Evolutionary conservation across 1,140 invertebrate species (phyloP), one percentile per base, ranked within the genome.

Genomic region (Acromyrmex charruanus): DNA sequence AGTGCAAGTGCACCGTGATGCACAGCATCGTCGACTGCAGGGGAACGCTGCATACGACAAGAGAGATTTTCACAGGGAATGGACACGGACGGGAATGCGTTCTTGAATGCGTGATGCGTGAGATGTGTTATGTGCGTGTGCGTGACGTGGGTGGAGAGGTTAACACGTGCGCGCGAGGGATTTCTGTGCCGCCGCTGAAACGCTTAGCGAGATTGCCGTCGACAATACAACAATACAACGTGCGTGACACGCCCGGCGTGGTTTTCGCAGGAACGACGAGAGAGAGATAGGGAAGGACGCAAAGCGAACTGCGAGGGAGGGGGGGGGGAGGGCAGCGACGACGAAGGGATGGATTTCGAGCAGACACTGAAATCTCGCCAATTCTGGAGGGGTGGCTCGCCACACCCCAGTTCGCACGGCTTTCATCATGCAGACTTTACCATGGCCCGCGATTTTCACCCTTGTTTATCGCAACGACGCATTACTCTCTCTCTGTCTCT

Each of bases 151-250:
- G 93, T 94, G 94, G 94, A 94, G 94, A 94, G 94, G 93, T 94
- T 94, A 94, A 93, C 92, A 84, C 80, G 80, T 82, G 92, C 93
- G 79, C 21, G 71, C 85, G 87, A 69, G 93, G 90, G 91, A 91
- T 85, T 86, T 88, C 89, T 91, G 91, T 91, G 93, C 91, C 91
- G 92, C 90, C 88, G 93, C n/a, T 92, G 94, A 95, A 95, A 93
- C 95, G 95, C 94, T 95, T 95, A 95, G 95, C 92, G 94, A 94
- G 93, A 95, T 95, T 95, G 95, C 95, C 93, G 91, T 92, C 94
- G 95, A 95, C 94, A 95, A 95, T 95, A 94, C 93, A 92, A 95
- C 94, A 95, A 95, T 95, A 93, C 94, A 93, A 91, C 92, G 92
- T 94, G 92, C 93, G 94, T 95, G 94, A 95, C 94, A 95, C 94